Percentiles rank a stretch among this genome's conserved stretches.
These are phyloP conservation scores for Uromys caudimaculatus DNA, from an alignment of 2,797 vertebrate genomes.

Conservation along the genomic window DNA sequence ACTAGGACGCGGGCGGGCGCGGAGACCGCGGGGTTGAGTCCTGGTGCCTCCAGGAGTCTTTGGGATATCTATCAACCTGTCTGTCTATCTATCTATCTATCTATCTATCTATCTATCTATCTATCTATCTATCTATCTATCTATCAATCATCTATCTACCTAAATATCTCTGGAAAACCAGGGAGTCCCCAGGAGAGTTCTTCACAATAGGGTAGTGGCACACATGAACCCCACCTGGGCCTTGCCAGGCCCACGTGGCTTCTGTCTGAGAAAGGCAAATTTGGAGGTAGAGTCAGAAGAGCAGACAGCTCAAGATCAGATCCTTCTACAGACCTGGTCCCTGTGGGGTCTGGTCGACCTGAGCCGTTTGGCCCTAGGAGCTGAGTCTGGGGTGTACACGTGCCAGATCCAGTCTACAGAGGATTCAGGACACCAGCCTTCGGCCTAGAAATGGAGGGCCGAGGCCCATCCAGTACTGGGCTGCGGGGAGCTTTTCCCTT, in stretches of 20 bases:
- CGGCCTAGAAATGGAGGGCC: neutral
- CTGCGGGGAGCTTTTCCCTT: neutral
- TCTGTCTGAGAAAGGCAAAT: neutral
- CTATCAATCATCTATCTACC: neutral
- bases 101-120: neutral
- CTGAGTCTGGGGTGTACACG: neutral
- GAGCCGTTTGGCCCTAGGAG: neutral
- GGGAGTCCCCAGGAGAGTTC: neutral
- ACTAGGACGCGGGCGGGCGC: conserved; percentile 39
- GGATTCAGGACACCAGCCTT: neutral
- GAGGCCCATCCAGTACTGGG: neutral
- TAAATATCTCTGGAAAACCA: neutral
- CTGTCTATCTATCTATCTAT: neutral
- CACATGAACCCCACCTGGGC: neutral
- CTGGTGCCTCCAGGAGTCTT: neutral
- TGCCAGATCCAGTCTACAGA: neutral
- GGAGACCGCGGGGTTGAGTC: neutral
- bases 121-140: neutral
- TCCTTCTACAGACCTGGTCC: neutral
- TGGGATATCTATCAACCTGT: neutral
- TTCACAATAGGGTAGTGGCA: neutral
- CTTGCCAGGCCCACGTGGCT: neutral
- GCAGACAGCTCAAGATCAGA: neutral
- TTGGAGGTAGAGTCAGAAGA: neutral
- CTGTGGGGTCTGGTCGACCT: fast-evolving